Percentiles rank a stretch among this genome's conserved stretches.
Conservation (phyloP, 35 echinoderm and acorn worm genomes). For the Nesometra sesokonis region DNA sequence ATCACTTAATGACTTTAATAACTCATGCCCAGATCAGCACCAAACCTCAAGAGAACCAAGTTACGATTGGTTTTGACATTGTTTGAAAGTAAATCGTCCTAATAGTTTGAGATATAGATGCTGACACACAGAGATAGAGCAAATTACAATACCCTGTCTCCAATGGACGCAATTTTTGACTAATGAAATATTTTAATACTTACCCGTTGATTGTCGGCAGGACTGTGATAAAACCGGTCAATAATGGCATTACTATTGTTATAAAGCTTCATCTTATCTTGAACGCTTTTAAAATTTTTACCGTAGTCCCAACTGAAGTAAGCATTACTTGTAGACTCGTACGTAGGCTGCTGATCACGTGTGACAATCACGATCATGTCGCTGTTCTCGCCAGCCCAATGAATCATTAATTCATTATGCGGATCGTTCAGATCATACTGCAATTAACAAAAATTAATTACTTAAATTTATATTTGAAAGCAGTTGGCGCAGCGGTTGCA, state of each 20-base stretch:
- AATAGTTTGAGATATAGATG: too few relatives aligned
- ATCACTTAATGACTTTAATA: too few relatives aligned
- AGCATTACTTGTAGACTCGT: slow-evolving; percentile 17
- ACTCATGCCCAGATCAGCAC: too few relatives aligned
- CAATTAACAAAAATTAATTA: background rate
- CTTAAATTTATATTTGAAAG: too few relatives aligned
- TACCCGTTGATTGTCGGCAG: slow-evolving; percentile 58
- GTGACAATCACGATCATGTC: slow-evolving; percentile 74
- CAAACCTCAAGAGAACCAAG: too few relatives aligned
- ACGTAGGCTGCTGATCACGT: slow-evolving; percentile 27
- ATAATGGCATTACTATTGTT: background rate
- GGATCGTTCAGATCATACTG: slow-evolving; percentile 66
- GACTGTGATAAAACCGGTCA: slow-evolving; percentile 71
- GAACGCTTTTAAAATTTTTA: slow-evolving; percentile 29
- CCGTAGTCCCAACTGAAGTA: slow-evolving; percentile 79
- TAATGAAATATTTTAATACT: background rate
- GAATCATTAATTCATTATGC: slow-evolving; percentile 75
- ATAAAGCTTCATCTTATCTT: background rate
- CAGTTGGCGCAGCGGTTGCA: too few relatives aligned
- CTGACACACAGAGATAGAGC: too few relatives aligned
- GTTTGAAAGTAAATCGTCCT: too few relatives aligned
- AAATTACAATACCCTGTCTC: too few relatives aligned
- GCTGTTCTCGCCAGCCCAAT: slow-evolving; percentile 65
- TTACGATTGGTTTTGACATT: too few relatives aligned
- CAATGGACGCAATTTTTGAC: too few relatives aligned